These are phyloP conservation scores for Cephus nigrinus DNA, from an alignment of 2,888 invertebrate species.

Conservation along the genomic window DNA sequence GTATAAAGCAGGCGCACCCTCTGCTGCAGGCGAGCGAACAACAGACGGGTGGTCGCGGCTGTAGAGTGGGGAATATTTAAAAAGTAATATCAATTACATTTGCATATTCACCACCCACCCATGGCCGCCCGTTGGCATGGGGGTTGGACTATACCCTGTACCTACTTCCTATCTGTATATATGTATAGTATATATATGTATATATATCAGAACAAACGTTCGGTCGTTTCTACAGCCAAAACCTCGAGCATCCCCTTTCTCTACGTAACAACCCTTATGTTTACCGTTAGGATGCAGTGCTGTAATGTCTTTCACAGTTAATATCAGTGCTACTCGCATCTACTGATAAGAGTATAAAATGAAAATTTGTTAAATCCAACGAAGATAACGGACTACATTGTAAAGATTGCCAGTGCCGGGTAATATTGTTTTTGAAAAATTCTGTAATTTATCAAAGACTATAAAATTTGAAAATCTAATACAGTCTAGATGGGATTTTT, in stretches of 20 bases:
- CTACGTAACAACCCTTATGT: neutral
- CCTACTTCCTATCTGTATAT: neutral
- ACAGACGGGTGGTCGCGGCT: conserved; percentile 53
- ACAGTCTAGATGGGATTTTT: neutral
- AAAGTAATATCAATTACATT: conserved; percentile 66
- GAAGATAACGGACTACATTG: neutral
- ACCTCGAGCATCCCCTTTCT: neutral
- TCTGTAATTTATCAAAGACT: neutral
- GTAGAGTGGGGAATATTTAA: conserved; percentile 64
- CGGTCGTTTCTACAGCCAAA: neutral
- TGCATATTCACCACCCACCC: conserved; percentile 61
- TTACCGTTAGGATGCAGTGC: neutral
- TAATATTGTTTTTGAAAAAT: neutral
- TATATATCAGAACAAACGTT: neutral
- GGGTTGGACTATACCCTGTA: conserved; percentile 3
- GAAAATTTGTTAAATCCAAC: neutral
- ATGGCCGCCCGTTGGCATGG: conserved; percentile 19
- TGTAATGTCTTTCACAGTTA: neutral
- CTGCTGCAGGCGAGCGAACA: conserved; percentile 48
- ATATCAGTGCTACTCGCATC: neutral
- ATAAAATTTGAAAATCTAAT: neutral
- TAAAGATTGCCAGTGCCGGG: neutral
- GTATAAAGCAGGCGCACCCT: conserved; percentile 58
- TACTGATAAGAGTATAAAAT: neutral
- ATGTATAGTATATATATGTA: neutral